Percentiles rank a stretch among this genome's conserved stretches.
phyloP scores from a whole-genome alignment of 2,888 invertebrate species.

The Nomada fucata region DNA sequence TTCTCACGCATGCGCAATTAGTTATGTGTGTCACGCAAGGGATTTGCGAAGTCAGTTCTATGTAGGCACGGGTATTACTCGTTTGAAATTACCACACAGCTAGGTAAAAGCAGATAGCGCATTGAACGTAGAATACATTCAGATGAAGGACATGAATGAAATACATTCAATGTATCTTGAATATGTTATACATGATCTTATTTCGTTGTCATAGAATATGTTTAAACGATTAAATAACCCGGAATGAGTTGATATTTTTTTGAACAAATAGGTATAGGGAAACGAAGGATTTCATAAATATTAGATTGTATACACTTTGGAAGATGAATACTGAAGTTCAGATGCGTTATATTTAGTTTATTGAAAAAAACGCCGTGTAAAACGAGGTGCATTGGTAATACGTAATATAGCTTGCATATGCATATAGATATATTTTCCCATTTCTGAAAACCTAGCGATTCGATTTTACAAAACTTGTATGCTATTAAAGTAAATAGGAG shows the following conservation, averaged over 20 bases:
- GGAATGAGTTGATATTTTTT: too few species aligned
- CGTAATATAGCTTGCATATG: too few species aligned
- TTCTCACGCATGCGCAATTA: slow-evolving; percentile 43
- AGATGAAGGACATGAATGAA: too few species aligned
- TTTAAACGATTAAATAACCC: slow-evolving; percentile 9
- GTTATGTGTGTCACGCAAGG: background rate
- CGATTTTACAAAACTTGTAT: too few species aligned
- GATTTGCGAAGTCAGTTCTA: slow-evolving; percentile 1
- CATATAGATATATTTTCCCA: too few species aligned
- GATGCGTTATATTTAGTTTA: background rate
- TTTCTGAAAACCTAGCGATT: too few species aligned
- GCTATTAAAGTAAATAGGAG: too few species aligned
- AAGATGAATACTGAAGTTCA: background rate
- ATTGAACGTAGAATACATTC: background rate
- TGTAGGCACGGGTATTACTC: slow-evolving; percentile 8
- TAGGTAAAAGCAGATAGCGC: background rate
- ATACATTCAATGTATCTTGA: too few species aligned
- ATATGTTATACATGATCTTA: background rate
- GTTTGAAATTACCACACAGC: slow-evolving; percentile 3
- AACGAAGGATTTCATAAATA: too few species aligned
- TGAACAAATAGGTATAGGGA: too few species aligned
- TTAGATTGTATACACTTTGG: background rate
- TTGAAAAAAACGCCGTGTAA: background rate
- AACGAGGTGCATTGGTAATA: too few species aligned
- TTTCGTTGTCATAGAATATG: background rate